Base-by-base conservation (phyloP, 2,888 invertebrate genomes). In the Orthonychiurus folsomi region DNA sequence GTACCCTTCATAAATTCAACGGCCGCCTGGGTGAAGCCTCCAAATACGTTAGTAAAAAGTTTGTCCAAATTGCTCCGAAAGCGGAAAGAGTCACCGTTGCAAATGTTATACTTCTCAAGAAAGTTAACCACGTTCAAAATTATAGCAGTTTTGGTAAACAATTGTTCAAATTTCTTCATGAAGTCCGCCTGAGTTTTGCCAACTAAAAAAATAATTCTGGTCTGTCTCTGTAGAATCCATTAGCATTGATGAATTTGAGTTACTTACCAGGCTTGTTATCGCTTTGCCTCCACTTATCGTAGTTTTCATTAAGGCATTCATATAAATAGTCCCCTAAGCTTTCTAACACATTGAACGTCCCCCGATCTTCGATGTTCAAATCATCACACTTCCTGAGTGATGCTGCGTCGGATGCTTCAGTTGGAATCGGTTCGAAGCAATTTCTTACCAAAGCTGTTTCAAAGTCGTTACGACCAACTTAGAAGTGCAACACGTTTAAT, bases 61-160 rank as follows among this genome's bases (percentile, higher is more conserved):
- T 60, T 53, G 52, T 69, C 64, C 60, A 71, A 20, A 18, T 60
- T 64, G 12, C 3, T 20, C 56, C 23, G 5, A 50, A 59, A 60
- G 26, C 55, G 55, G 20, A 61, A 54, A 0, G 56, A n/a, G 3
- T 37, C 54, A 25, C 20, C 37, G 15, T 64, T 60, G 20, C 64
- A 65, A 48, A 68, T 59, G 9, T 58, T 62, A 57, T 66, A 55
- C 23, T 65, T 66, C 50, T 68, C 64, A 20, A 70, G 55, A 9
- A 70, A 20, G 26, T 68, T 68, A 1, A 63, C 23, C 15, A 66
- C 24, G 47, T 66, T 66, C 3, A 70, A 15, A 50, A 59, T 21
- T 21, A 37, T 23, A 21, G 48, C 59, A 27, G 63, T 56, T 26
- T 66, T 60, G 28, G 56, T 61, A 12, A 63, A 59, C 12, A 67